Percentiles rank a stretch among this genome's conserved stretches.
Conservation (phyloP, 2,888 invertebrate genomes). For the Carpatolechia fugitivella region DNA sequence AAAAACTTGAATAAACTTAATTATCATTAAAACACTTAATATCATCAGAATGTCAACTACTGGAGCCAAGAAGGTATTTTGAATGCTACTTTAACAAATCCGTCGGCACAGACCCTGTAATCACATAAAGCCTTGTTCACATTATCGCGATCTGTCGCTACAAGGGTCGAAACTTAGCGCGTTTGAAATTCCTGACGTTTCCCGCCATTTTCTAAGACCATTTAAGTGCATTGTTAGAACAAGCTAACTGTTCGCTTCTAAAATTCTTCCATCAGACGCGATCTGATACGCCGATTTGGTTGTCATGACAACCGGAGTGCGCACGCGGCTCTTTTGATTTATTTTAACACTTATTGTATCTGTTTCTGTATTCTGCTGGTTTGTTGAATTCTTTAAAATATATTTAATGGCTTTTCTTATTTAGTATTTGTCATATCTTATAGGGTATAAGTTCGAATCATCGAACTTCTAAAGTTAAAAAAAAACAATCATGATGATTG, state of each 20-base stretch:
- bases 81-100: too few species aligned
- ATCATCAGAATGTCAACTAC: too few species aligned
- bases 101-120: not conserved
- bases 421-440: too few species aligned
- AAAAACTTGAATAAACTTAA: too few species aligned
- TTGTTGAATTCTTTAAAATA: too few species aligned
- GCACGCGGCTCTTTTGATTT: constrained; percentile 66
- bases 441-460: too few species aligned
- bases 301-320: constrained; percentile 53
- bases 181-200: constrained; percentile 1
- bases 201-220: not conserved
- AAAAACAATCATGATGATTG: too few species aligned
- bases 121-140: constrained; percentile 6
- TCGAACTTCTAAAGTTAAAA: too few species aligned
- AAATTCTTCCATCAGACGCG: constrained; percentile 45
- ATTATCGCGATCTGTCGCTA: constrained; percentile 1
- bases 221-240: constrained; percentile 12
- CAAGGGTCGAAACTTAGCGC: not conserved
- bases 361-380: too few species aligned
- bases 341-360: constrained; percentile 22
- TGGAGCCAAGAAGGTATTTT: too few species aligned
- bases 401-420: too few species aligned
- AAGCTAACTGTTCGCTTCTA: not conserved
- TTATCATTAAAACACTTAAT: too few species aligned
- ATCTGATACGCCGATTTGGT: constrained; percentile 67